A percentile compares a stretch with the other conserved stretches of the same genome.
These are phyloP conservation scores for Oreochromis niloticus DNA, from an alignment of 2,113 vertebrate genomes.

Conservation along the genomic window DNA sequence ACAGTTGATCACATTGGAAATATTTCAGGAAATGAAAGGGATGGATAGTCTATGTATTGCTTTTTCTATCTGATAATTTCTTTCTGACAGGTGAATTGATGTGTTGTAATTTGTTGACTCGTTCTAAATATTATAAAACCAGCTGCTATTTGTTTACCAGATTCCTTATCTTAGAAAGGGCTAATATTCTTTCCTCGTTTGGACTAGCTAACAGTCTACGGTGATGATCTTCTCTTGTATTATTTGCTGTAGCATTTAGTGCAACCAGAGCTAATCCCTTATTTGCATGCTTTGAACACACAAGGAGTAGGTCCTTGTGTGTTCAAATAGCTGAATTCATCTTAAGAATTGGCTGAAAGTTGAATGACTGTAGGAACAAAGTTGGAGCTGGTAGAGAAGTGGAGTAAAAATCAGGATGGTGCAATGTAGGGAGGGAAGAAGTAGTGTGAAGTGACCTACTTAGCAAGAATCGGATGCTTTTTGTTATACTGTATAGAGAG, in stretches of 20 bases:
- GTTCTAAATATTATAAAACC: neutral
- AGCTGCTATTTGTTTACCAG: neutral
- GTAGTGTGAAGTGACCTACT: conserved; percentile 65
- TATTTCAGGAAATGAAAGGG: neutral
- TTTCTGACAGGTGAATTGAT: neutral
- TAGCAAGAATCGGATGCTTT: conserved; percentile 42
- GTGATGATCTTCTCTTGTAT: neutral
- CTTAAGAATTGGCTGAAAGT: neutral
- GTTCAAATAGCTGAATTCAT: neutral
- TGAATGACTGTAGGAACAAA: neutral
- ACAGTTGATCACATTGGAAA: neutral
- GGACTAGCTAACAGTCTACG: neutral
- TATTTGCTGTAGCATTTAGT: neutral
- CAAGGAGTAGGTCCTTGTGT: neutral
- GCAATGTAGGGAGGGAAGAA: neutral
- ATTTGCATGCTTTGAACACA: neutral
- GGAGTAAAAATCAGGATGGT: conserved; percentile 28
- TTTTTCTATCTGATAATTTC: neutral
- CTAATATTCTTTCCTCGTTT: neutral
- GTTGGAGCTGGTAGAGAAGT: neutral
- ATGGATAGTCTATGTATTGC: neutral
- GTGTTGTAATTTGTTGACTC: rapidly evolving
- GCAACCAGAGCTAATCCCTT: neutral
- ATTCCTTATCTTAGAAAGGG: neutral
- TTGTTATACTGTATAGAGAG: neutral